A percentile compares a stretch with the other conserved stretches of the same genome.
Conservation (phyloP, 2,113 vertebrate species). For the Orientallactaga bullata region DNA sequence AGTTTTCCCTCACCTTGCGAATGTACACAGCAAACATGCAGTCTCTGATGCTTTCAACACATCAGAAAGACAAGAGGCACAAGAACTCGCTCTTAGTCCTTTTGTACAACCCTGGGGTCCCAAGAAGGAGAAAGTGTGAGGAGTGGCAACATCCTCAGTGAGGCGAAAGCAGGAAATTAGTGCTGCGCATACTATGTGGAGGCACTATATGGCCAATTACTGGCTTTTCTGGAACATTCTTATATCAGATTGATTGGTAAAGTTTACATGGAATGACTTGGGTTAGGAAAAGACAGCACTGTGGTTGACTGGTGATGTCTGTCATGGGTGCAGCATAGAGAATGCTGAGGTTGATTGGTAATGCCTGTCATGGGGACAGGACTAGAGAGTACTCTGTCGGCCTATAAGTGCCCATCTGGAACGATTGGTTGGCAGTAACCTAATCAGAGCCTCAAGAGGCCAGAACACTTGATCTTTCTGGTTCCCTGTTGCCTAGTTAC, state of each 20-base stretch:
- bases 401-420: background rate
- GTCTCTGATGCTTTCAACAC: background rate
- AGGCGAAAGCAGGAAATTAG: background rate
- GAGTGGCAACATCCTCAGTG: background rate
- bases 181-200: background rate
- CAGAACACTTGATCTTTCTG: background rate
- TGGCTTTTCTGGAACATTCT: background rate
- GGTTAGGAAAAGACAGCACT: background rate
- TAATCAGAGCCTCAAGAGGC: background rate
- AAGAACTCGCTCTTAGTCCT: background rate
- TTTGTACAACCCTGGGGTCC: fast-evolving
- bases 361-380: background rate
- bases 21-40: background rate
- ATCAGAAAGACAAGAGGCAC: background rate
- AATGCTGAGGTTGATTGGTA: no score
- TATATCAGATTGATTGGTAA: background rate
- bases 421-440: background rate
- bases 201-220: fast-evolving
- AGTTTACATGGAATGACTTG: background rate
- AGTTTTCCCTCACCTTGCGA: background rate
- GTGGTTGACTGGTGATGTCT: background rate
- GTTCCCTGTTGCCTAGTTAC: background rate
- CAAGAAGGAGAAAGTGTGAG: background rate
- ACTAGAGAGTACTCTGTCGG: background rate
- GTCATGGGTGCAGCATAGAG: no score